Evolutionary conservation across 2,888 invertebrate genomes (phyloP).

Genomic region (Eupithecia inturbata): DNA sequence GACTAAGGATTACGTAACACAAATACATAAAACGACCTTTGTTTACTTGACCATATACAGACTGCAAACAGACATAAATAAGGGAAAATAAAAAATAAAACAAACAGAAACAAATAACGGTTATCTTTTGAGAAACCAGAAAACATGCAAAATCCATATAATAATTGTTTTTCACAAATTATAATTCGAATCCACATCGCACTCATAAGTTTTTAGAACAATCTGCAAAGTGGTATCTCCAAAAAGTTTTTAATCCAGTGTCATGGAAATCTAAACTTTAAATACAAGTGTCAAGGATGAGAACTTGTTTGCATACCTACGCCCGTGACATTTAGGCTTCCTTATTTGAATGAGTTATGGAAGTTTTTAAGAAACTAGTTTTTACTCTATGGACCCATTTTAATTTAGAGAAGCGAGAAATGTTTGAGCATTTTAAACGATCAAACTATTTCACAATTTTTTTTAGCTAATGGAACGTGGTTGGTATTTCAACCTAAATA

Average conservation of each 20-base stretch:
- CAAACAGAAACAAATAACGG: not conserved
- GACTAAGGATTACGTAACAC: conserved; percentile 37
- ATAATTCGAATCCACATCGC: not conserved
- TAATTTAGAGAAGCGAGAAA: not conserved
- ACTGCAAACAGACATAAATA: not conserved
- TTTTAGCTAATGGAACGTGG: not conserved
- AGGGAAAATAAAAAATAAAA: not conserved
- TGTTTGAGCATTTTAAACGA: not conserved
- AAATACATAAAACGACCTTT: conserved; percentile 19
- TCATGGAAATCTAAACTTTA: conserved; percentile 29
- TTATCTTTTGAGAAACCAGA: not conserved
- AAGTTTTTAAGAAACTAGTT: conserved; percentile 26
- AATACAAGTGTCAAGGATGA: conserved; percentile 16
- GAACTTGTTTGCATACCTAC: conserved; percentile 12
- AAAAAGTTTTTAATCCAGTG: conserved; percentile 9
- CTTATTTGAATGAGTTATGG: conserved; percentile 27
- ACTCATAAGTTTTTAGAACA: not conserved
- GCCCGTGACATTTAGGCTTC: conserved; percentile 42
- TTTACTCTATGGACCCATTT: conserved; percentile 25
- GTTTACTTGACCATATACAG: conserved; percentile 9
- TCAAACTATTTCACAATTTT: not conserved
- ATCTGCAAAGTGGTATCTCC: not conserved
- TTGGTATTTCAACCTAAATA: not conserved
- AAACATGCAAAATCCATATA: not conserved
- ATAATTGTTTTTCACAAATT: not conserved